phyloP scores from a whole-genome alignment of 1,140 invertebrate genomes.

The Drosophila trapezifrons region DNA sequence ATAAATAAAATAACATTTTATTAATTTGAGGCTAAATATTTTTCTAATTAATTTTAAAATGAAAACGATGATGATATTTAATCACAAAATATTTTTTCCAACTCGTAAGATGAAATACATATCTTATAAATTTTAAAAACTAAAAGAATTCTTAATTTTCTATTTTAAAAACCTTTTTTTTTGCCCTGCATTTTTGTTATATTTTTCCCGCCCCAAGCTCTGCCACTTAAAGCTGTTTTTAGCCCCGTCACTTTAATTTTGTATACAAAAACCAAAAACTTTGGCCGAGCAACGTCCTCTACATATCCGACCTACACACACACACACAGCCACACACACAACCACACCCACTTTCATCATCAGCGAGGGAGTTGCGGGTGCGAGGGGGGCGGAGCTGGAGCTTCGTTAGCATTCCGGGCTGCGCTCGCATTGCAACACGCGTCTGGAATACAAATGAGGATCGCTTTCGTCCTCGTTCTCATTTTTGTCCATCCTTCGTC shows the following conservation, averaged over 20 bases:
- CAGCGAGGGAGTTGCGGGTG: slow-evolving; percentile 23
- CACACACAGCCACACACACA: slow-evolving; percentile 34
- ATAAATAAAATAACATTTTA: too few relatives aligned
- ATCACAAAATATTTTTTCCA: too few relatives aligned
- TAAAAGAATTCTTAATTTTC: background rate
- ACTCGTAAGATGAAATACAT: background rate
- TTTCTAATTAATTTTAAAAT: background rate
- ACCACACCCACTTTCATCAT: slow-evolving; percentile 75
- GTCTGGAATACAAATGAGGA: slow-evolving; percentile 84
- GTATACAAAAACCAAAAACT: slow-evolving; percentile 52
- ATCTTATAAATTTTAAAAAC: background rate
- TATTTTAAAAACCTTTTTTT: background rate
- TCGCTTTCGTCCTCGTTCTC: slow-evolving; percentile 72
- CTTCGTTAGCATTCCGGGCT: slow-evolving; percentile 71
- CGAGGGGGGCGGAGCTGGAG: slow-evolving; percentile 25
- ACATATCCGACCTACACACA: slow-evolving; percentile 69
- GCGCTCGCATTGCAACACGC: slow-evolving; percentile 68
- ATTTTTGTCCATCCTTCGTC: slow-evolving; percentile 45
- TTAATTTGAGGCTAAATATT: too few relatives aligned
- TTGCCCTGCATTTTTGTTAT: background rate
- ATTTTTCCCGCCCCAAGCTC: background rate
- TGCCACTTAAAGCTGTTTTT: slow-evolving; percentile 56
- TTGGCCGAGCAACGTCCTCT: slow-evolving; percentile 46
- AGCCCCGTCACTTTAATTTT: slow-evolving; percentile 58
- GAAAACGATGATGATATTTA: too few relatives aligned